These are phyloP conservation scores for Rhinopomastus cyanomelas DNA, from an alignment of 2,113 vertebrate genomes.

Conservation along the genomic window DNA sequence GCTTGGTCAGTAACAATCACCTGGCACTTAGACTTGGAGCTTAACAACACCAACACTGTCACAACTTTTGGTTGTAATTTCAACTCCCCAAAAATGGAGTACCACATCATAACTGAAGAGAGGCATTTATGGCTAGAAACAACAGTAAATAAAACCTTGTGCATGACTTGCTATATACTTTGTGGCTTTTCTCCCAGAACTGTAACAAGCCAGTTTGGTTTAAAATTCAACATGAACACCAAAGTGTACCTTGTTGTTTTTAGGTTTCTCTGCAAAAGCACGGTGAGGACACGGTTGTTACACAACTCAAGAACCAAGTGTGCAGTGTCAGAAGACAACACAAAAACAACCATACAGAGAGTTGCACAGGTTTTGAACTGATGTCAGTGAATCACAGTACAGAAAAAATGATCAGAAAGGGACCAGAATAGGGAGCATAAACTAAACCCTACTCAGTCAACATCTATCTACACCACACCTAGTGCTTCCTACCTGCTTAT, in stretches of 20 bases:
- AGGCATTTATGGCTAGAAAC: rapidly evolving
- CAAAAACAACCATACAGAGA: too few species aligned
- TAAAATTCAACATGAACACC: neutral
- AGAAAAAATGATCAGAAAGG: neutral
- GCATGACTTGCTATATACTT: neutral
- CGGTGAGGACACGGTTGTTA: rapidly evolving
- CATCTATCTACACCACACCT: neutral
- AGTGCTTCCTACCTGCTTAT: rapidly evolving
- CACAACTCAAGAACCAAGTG: rapidly evolving
- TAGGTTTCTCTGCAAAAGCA: neutral
- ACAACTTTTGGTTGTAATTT: neutral
- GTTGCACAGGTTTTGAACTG: rapidly evolving
- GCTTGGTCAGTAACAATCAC: neutral
- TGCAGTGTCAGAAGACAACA: rapidly evolving
- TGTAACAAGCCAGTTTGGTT: too few species aligned
- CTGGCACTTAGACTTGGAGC: neutral
- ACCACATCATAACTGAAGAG: neutral
- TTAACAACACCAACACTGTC: neutral
- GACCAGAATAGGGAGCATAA: rapidly evolving
- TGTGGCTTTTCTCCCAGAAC: rapidly evolving
- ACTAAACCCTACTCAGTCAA: neutral
- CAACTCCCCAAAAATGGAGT: neutral
- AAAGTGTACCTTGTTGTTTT: neutral
- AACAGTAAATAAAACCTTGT: neutral
- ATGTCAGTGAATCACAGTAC: rapidly evolving